These are phyloP conservation scores for Barypeithes pellucidus DNA, from an alignment of 2,888 invertebrate genomes.

Conservation along the genomic window DNA sequence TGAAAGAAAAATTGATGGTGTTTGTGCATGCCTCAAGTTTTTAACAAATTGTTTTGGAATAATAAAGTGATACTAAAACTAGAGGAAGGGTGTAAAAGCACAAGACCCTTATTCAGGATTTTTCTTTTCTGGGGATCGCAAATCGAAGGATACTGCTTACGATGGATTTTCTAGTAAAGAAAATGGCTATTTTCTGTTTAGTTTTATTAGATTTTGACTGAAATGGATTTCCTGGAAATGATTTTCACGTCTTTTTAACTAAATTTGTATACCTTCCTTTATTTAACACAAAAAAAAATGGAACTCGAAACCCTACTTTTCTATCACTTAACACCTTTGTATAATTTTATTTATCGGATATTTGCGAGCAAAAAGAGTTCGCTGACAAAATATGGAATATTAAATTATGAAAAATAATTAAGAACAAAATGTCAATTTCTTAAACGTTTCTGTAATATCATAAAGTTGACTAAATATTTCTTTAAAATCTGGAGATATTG, in stretches of 20 bases:
- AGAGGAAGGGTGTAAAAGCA: background rate
- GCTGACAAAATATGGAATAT: too few relatives aligned
- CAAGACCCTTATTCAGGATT: conserved; percentile 5
- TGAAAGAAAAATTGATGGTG: background rate
- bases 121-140: background rate
- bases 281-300: too few relatives aligned
- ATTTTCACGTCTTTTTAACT: background rate
- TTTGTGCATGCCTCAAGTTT: background rate
- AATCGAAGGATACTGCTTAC: background rate
- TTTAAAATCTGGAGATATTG: too few relatives aligned
- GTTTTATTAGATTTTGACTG: conserved; percentile 1
- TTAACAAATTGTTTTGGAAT: conserved; percentile 16
- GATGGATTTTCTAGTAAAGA: background rate
- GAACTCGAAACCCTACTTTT: too few relatives aligned
- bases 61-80: conserved; percentile 3
- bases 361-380: too few relatives aligned
- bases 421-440: too few relatives aligned
- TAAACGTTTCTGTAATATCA: too few relatives aligned
- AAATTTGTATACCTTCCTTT: background rate
- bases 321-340: too few relatives aligned
- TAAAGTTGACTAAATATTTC: too few relatives aligned
- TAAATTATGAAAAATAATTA: too few relatives aligned
- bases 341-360: too few relatives aligned
- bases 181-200: conserved; percentile 7
- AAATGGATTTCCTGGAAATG: background rate